Conservation (phyloP, 2,888 invertebrate species). For the Andrena bicolor region DNA sequence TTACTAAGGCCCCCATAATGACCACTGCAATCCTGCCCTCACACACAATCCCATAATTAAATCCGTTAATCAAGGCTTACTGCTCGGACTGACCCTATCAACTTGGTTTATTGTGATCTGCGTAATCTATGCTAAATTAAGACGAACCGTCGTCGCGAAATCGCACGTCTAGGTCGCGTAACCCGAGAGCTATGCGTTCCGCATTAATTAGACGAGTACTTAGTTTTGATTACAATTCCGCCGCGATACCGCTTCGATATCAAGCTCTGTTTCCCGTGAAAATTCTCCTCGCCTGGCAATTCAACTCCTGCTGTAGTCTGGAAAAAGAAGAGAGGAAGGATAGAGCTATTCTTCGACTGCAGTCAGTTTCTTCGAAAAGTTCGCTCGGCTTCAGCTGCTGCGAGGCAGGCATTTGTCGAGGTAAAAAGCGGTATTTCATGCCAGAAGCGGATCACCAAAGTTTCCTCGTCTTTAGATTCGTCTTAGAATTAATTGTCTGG, state of each 20-base stretch:
- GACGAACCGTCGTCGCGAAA: constrained; percentile 78
- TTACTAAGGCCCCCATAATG: constrained; percentile 81
- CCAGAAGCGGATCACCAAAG: constrained; percentile 65
- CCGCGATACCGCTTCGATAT: not conserved
- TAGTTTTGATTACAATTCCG: constrained; percentile 57
- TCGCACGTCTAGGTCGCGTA: constrained; percentile 72
- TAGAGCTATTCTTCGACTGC: constrained; percentile 10
- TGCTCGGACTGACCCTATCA: constrained; percentile 83
- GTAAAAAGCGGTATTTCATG: constrained; percentile 63
- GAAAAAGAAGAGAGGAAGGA: not conserved
- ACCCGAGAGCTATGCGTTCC: constrained; percentile 52
- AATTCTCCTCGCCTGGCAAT: not conserved
- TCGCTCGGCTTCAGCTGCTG: constrained; percentile 21
- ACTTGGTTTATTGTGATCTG: constrained; percentile 85
- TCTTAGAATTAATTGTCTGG: constrained; percentile 81
- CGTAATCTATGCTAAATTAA: constrained; percentile 84
- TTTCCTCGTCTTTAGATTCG: constrained; percentile 69
- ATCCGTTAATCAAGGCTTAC: constrained; percentile 85
- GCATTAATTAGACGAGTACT: constrained; percentile 65
- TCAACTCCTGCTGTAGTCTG: not conserved
- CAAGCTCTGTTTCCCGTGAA: not conserved
- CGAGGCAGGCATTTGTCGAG: constrained; percentile 48
- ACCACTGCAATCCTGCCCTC: constrained; percentile 80
- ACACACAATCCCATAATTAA: constrained; percentile 84
- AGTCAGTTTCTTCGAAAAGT: constrained; percentile 22